A percentile compares a stretch with the other conserved stretches of the same genome.
These are phyloP conservation scores for Apistogramma diplotaenia DNA, from an alignment of 2,113 vertebrate genomes.

Conservation along the genomic window DNA sequence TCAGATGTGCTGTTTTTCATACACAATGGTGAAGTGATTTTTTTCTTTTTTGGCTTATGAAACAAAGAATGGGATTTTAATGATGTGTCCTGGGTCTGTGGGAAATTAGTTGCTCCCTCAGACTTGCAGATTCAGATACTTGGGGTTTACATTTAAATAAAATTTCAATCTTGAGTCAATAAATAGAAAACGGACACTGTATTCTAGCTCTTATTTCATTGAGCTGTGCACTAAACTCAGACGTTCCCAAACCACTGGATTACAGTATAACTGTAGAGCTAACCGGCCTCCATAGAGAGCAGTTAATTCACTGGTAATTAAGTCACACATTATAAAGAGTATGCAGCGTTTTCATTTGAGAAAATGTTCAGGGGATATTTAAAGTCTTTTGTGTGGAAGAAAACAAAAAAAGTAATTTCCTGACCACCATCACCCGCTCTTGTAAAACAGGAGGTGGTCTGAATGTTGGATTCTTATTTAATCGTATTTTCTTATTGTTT, in stretches of 20 bases:
- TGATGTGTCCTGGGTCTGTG: not conserved
- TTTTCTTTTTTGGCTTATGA: not conserved
- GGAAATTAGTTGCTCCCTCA: not conserved
- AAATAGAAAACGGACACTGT: not conserved
- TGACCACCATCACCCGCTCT: not conserved
- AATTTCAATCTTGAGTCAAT: not conserved
- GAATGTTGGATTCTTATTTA: not conserved
- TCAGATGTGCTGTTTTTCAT: not conserved
- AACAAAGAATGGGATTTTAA: not conserved
- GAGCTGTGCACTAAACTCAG: not conserved
- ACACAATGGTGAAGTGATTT: not conserved
- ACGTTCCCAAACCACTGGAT: not conserved
- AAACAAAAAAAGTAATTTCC: not conserved
- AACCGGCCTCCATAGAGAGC: not conserved
- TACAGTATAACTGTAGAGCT: not conserved
- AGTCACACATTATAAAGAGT: not conserved
- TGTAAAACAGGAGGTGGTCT: not conserved
- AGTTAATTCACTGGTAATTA: not conserved
- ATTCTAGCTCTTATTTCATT: not conserved
- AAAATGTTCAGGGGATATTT: not conserved
- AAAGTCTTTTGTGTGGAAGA: not conserved
- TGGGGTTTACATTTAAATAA: not conserved
- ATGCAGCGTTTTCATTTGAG: not conserved
- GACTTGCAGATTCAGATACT: not conserved
- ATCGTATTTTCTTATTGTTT: not conserved